Base-by-base conservation (phyloP, 2,113 vertebrate species). In the Chloropsis cyanopogon region DNA sequence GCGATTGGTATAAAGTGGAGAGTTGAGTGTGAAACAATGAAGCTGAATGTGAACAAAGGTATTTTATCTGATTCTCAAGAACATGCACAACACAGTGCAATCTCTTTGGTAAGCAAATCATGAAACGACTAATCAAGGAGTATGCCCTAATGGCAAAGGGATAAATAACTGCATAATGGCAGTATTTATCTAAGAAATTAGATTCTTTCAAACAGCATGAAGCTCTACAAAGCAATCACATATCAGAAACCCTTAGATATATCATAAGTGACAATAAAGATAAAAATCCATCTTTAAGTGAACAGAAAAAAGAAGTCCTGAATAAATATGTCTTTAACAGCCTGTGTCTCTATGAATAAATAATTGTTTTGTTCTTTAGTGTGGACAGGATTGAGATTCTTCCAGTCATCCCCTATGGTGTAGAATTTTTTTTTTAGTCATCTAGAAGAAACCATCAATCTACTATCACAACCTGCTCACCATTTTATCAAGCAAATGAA, bases 401-500 rank as follows among this genome's bases (percentile, higher is more conserved):
- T 26, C n/a, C 8, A n/a, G 91, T 95, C 33, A 20, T 65, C 21
- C 52, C 24, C 47, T 46, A 7, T 46, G 59, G 26, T 65, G 65
- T 12, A 60, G 81, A 25, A 59, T 72, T 71, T 12, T 19, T 83
- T 94, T 87, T 86, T 61, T 42, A 42, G 50, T 84, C 23, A 64
- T 44, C 35, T 37, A 47, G 71, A 93, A 90, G 64, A 76, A 92
- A 39, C 39, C 64, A 78, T 71, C 26, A 91, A 42, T 73, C 79
- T 94, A 61, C 77, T 95, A 14, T 80, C 95, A 94, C 69, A 95
- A 59, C 89, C 50, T 81, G 75, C 90, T 89, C 70, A 90, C 76
- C 60, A 78, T 97, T 95, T 98, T 96, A 79, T 79, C 60, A 91
- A 79, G 50, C 53, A 92, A 89, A 80, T 49, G 76, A 84, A 92